Percentiles rank a stretch among this genome's conserved stretches.
Evolutionary conservation across 2,113 vertebrate genomes (phyloP).

Genomic region (Eidolon helvum): DNA sequence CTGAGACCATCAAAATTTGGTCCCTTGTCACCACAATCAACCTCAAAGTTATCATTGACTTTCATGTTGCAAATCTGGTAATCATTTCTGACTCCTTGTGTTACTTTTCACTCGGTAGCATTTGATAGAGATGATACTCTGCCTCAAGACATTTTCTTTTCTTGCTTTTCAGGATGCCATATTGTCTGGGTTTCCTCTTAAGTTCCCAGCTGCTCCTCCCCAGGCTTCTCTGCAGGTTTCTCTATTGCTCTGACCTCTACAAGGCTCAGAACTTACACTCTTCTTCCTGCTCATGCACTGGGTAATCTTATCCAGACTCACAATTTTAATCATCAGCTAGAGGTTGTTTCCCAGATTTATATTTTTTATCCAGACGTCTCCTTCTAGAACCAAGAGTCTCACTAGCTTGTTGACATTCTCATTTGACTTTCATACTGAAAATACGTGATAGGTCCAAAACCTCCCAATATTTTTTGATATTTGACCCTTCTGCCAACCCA

Average conservation of each 20-base stretch:
- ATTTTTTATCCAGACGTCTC: neutral
- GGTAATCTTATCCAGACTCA: neutral
- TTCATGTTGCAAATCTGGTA: neutral
- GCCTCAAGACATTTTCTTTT: neutral
- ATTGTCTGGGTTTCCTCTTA: neutral
- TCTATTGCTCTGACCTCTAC: neutral
- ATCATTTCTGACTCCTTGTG: neutral
- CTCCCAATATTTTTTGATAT: neutral
- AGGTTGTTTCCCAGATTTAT: neutral
- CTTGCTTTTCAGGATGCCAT: neutral
- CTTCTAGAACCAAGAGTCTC: neutral
- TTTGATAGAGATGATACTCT: too few relatives aligned
- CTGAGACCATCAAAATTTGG: accelerated
- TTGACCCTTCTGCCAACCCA: too few relatives aligned
- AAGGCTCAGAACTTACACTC: accelerated
- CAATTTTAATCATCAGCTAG: neutral
- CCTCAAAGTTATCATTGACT: too few relatives aligned
- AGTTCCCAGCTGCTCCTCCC: neutral
- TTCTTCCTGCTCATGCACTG: accelerated
- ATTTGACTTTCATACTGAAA: neutral
- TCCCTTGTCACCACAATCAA: neutral
- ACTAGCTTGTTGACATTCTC: neutral
- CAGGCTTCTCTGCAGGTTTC: neutral
- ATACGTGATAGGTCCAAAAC: neutral
- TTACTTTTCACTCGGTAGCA: neutral